A percentile compares a stretch with the other conserved stretches of the same genome.
Conservation (phyloP, 2,113 vertebrate genomes). For the Oreochromis niloticus region DNA sequence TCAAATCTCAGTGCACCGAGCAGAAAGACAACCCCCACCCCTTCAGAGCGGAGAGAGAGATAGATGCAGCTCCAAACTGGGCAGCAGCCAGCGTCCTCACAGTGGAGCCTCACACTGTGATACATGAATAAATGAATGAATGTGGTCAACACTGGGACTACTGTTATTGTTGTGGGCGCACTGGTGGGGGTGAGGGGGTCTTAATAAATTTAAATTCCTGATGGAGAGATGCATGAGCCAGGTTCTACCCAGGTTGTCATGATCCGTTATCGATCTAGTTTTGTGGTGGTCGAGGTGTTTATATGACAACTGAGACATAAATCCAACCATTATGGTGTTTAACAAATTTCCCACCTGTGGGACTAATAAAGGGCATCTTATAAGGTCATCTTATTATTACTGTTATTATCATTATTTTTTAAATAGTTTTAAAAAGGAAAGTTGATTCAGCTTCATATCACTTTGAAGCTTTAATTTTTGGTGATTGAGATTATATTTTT, state of each 20-base stretch:
- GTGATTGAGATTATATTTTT: not conserved
- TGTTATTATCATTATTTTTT: not conserved
- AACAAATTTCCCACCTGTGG: too few relatives aligned
- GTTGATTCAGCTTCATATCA: not conserved
- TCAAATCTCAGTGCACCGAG: conserved; percentile 67
- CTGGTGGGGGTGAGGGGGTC: not conserved
- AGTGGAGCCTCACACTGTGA: conserved; percentile 69
- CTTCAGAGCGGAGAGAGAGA: conserved; percentile 67
- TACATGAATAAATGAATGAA: conserved; percentile 61
- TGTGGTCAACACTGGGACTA: conserved; percentile 64
- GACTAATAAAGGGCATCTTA: too few relatives aligned
- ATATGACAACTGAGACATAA: not conserved
- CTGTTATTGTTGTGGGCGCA: conserved; percentile 68
- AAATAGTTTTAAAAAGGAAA: not conserved
- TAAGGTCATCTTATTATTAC: too few relatives aligned
- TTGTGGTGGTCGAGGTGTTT: not conserved
- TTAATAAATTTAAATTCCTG: not conserved
- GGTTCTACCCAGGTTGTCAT: not conserved
- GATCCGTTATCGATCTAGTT: fast-evolving
- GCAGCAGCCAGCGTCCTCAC: conserved; percentile 72
- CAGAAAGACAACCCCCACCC: conserved; percentile 66
- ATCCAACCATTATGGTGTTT: not conserved
- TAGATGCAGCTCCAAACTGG: conserved; percentile 71
- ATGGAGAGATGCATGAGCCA: not conserved
- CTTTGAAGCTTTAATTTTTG: not conserved